Evolutionary conservation across 2,113 vertebrate genomes (phyloP).

Genomic region (Corythaeola cristata): DNA sequence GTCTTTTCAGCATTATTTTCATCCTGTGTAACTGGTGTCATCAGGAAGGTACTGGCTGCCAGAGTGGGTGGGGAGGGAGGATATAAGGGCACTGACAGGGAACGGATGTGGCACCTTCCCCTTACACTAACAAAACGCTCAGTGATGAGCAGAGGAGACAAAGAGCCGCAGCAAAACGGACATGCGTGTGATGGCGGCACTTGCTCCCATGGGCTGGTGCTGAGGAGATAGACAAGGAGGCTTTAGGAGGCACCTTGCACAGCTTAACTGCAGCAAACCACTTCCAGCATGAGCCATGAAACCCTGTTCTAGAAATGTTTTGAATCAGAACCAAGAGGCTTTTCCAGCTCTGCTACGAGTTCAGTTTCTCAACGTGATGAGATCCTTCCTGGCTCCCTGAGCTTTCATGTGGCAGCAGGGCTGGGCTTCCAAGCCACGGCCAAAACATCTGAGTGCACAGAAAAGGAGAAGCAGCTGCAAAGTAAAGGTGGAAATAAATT

Average conservation of each 20-base stretch:
- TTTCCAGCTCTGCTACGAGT: background rate
- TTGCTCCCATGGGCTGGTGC: background rate
- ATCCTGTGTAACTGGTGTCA: background rate
- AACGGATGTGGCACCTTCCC: background rate
- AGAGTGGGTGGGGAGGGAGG: too few species aligned
- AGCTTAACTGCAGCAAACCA: background rate
- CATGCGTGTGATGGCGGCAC: rapidly evolving
- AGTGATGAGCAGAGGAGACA: background rate
- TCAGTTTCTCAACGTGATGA: background rate
- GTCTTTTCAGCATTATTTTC: background rate
- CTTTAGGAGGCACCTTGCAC: background rate
- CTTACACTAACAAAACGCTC: background rate
- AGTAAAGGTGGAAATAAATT: conserved; percentile 10
- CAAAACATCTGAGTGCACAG: background rate
- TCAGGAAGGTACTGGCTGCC: background rate
- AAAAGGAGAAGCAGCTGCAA: background rate
- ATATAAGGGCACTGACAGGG: background rate
- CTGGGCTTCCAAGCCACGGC: background rate
- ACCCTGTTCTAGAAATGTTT: background rate
- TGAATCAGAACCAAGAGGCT: background rate
- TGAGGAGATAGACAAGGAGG: background rate
- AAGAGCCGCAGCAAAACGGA: background rate
- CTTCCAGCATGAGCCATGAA: background rate
- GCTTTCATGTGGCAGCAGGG: background rate
- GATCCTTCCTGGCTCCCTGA: background rate